Conservation (phyloP, 1,140 invertebrate species). For the Pseudomyrmex pallidus region DNA sequence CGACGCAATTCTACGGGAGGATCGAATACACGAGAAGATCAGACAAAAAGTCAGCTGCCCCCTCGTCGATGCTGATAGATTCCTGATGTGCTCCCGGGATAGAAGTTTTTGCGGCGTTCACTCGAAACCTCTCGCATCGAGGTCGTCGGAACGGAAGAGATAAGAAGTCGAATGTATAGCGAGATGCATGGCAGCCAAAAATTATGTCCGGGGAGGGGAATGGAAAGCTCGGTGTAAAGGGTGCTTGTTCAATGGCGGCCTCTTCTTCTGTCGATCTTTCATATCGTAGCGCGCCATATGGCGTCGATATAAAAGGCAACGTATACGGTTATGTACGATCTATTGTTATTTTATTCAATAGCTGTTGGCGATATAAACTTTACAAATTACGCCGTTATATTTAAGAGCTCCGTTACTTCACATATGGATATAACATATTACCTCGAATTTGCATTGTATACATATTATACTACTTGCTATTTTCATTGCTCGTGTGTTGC, state of each 20-base stretch:
- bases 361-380: neutral
- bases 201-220: constrained; percentile 49
- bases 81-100: constrained; percentile 68
- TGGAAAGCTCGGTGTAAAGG: constrained; percentile 43
- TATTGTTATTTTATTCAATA: constrained; percentile 25
- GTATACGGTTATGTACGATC: neutral
- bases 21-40: constrained; percentile 28
- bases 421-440: neutral
- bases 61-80: constrained; percentile 73
- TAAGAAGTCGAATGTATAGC: constrained; percentile 60
- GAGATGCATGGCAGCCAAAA: constrained; percentile 47
- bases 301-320: constrained; percentile 25
- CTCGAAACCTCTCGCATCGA: constrained; percentile 61
- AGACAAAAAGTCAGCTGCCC: constrained; percentile 55
- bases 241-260: constrained; percentile 45
- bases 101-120: constrained; percentile 60
- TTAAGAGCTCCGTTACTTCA: neutral
- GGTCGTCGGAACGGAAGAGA: constrained; percentile 70
- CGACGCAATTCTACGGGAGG: constrained; percentile 48
- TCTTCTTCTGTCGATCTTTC: constrained; percentile 35
- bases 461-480: neutral
- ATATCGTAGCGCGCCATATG: neutral
- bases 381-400: neutral
- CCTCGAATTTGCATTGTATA: neutral
- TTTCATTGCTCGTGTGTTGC: neutral